A percentile compares a stretch with the other conserved stretches of the same genome.
phyloP scores from a whole-genome alignment of 2,888 invertebrate species.

The Argyresthia goedartella region DNA sequence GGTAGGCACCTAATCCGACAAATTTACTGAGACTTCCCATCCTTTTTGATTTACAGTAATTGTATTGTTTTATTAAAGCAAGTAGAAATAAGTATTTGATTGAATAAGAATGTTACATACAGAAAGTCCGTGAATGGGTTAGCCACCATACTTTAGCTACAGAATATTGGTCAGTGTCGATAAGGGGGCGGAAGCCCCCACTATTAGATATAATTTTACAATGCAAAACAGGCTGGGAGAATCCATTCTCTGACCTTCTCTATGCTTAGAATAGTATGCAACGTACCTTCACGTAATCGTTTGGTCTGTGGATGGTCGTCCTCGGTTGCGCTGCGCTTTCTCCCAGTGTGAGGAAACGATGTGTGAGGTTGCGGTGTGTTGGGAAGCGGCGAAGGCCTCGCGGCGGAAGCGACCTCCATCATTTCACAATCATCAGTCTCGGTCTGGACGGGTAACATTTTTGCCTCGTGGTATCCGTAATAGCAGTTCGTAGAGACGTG shows the following conservation, averaged over 20 bases:
- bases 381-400: constrained; percentile 13
- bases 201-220: too few relatives aligned
- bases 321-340: constrained; percentile 54
- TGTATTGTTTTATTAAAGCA: not conserved
- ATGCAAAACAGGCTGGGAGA: too few relatives aligned
- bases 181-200: too few relatives aligned
- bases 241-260: constrained; percentile 17
- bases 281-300: constrained; percentile 58
- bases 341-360: constrained; percentile 24
- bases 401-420: constrained; percentile 31
- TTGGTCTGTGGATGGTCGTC: constrained; percentile 43
- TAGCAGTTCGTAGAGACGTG: constrained; percentile 66
- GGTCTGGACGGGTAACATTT: constrained; percentile 25
- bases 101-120: not conserved
- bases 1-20: not conserved
- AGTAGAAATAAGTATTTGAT: too few relatives aligned
- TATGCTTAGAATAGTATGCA: constrained; percentile 15
- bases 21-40: constrained; percentile 29
- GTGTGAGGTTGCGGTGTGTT: too few relatives aligned
- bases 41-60: not conserved
- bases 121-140: not conserved
- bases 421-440: constrained; percentile 52
- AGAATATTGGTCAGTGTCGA: not conserved
- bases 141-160: not conserved
- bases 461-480: constrained; percentile 59